Conservation (phyloP, 2,888 invertebrate species). For the Catocala nupta region DNA sequence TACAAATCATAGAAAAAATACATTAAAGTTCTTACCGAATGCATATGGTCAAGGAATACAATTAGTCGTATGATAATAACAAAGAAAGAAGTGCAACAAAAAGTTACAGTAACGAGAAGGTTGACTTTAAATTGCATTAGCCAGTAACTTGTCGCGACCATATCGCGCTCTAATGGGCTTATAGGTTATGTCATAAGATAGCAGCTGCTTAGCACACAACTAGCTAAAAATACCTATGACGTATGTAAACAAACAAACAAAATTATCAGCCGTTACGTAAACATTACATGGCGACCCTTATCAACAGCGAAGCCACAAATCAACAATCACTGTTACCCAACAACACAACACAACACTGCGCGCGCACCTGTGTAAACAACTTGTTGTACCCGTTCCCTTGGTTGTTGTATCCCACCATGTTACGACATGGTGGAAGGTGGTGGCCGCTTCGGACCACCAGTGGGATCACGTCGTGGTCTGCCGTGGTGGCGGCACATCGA, state of each 20-base stretch:
- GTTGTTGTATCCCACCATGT: constrained; percentile 93
- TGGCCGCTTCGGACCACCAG: constrained; percentile 85
- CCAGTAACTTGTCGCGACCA: neutral
- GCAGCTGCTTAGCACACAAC: constrained; percentile 1
- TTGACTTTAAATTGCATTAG: neutral
- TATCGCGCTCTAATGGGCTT: neutral
- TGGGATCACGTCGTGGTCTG: constrained; percentile 83
- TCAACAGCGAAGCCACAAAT: constrained; percentile 41
- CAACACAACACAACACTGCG: constrained; percentile 52
- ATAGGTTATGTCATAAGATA: constrained; percentile 6
- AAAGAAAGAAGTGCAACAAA: neutral
- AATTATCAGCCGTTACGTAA: constrained; percentile 47
- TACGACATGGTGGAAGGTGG: constrained; percentile 88
- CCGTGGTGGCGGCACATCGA: constrained; percentile 76
- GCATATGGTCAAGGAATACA: neutral
- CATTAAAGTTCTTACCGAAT: neutral
- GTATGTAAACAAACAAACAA: constrained; percentile 51
- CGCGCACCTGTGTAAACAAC: constrained; percentile 92
- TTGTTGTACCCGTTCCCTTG: constrained; percentile 93
- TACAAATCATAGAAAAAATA: neutral
- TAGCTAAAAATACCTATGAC: constrained; percentile 22
- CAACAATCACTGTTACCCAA: constrained; percentile 41
- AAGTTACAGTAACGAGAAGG: neutral
- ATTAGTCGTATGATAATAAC: no score
- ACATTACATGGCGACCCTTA: constrained; percentile 45